These are phyloP conservation scores for Lottia gigantea DNA, from an alignment of 2,888 invertebrate genomes.

Conservation along the genomic window DNA sequence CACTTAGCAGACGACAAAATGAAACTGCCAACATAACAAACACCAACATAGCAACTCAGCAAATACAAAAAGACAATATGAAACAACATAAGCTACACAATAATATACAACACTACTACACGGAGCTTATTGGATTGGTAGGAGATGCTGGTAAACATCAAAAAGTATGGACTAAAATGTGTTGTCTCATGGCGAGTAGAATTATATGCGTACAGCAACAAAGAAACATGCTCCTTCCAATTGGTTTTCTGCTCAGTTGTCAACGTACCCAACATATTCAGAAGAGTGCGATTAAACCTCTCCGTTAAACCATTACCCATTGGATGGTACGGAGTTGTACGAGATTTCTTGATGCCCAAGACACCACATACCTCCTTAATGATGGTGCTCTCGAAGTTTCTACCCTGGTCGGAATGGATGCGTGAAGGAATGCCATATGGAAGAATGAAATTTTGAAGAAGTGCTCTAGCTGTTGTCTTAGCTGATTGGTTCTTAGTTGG, in stretches of 20 bases:
- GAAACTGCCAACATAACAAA: too few relatives aligned
- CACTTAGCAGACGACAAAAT: too few relatives aligned
- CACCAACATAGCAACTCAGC: too few relatives aligned
- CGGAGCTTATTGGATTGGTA: too few relatives aligned
- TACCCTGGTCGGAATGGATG: conserved; percentile 31
- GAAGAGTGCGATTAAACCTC: conserved; percentile 28
- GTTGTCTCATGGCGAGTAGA: conserved; percentile 28
- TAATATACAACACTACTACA: too few relatives aligned
- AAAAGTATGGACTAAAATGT: conserved; percentile 26
- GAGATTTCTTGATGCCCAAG: conserved; percentile 27
- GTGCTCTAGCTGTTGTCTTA: conserved; percentile 29
- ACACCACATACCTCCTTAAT: conserved; percentile 29
- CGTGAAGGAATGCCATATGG: conserved; percentile 30
- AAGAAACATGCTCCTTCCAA: conserved; percentile 28
- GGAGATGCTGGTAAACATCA: too few relatives aligned
- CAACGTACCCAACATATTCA: conserved; percentile 26
- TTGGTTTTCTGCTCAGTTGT: conserved; percentile 25
- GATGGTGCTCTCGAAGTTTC: conserved; percentile 27
- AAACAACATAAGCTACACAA: too few relatives aligned
- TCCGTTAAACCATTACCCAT: conserved; percentile 33
- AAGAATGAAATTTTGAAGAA: conserved; percentile 27
- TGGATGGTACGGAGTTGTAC: conserved; percentile 34
- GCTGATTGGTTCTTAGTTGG: conserved; percentile 31
- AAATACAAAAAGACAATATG: too few relatives aligned
- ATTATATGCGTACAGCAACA: conserved; percentile 26